Evolutionary conservation across 2,113 vertebrate species (phyloP), one percentile per base, ranked within the genome.

Genomic region (Dolichallabes microphthalmus): DNA sequence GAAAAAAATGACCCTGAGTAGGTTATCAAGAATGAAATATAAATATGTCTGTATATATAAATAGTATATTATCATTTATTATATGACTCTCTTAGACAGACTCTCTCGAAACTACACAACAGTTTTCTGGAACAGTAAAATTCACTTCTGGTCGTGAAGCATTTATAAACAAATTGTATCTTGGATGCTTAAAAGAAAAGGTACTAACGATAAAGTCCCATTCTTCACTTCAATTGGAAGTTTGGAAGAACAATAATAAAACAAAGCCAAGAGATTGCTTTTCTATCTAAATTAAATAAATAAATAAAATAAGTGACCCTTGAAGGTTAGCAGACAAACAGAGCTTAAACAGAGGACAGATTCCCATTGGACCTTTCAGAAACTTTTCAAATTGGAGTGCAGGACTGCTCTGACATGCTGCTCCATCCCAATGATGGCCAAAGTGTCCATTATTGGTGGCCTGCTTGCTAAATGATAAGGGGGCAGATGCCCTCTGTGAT

Each of bases 301-400:
- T 27, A 68, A 88, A 14, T n/a, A 81, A 85, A 84, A 86, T 52
- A 60, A 88, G 68, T 90, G 90, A 91, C 90, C 89, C 87, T 86
- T 80, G 89, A 91, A 91, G 89, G 89, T 91, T 85, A 88, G 73
- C 13, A 58, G 82, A 84, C 69, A 86, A 84, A 76, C 52, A 10
- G 80, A 61, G 60, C 61, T 78, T 57, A 90, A 83, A 82, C 79
- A 79, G 61, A 88, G 82, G n/a, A 78, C 79, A 69, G 85, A 86
- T 61, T 89, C 84, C 84, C 89, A 85, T 61, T 82, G 86, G 87
- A 90, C 73, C 64, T 81, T 73, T 73, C 68, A 35, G 87, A 87
- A 76, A 82, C 86, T 88, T 88, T 88, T 89, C 83, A 91, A 89
- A 91, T 89, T 90, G 89, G 83, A 88, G 85, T 86, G 77, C 53